A percentile compares a stretch with the other conserved stretches of the same genome.
These are phyloP conservation scores for Drepanosiphum platanoidis DNA, from an alignment of 2,888 invertebrate species.

Conservation along the genomic window DNA sequence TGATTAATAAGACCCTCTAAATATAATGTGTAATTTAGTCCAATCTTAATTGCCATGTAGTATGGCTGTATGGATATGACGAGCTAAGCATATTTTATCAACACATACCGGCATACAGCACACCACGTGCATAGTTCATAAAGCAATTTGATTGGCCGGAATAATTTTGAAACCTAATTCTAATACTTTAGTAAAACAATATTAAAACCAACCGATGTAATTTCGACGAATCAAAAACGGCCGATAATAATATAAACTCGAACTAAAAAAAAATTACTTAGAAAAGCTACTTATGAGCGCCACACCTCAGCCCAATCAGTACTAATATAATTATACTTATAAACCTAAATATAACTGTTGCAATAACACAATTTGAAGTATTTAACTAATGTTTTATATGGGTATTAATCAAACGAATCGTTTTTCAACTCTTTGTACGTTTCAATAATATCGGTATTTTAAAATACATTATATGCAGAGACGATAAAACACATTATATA, in stretches of 20 bases:
- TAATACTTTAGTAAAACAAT: constrained; percentile 44
- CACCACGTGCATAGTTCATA: neutral
- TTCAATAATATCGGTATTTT: neutral
- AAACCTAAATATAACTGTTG: neutral
- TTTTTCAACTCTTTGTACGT: neutral
- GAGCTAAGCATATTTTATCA: neutral
- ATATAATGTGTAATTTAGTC: neutral
- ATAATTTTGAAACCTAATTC: constrained; percentile 15
- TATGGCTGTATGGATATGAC: neutral
- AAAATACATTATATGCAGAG: neutral
- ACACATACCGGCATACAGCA: neutral
- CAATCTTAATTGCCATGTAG: constrained; percentile 23
- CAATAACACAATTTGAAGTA: constrained; percentile 29
- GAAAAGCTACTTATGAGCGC: neutral
- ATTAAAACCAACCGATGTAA: neutral
- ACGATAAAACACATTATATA: neutral
- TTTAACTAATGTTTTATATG: neutral
- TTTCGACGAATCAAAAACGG: constrained; percentile 26
- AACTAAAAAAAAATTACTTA: neutral
- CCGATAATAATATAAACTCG: constrained; percentile 13
- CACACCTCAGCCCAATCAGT: constrained; percentile 10
- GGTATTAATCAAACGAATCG: neutral
- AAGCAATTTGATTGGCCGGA: neutral
- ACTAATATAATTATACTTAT: constrained; percentile 5
- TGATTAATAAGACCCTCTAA: neutral